These are phyloP conservation scores for Ochotona curzoniae DNA, from an alignment of 2,113 vertebrate genomes.

Conservation along the genomic window DNA sequence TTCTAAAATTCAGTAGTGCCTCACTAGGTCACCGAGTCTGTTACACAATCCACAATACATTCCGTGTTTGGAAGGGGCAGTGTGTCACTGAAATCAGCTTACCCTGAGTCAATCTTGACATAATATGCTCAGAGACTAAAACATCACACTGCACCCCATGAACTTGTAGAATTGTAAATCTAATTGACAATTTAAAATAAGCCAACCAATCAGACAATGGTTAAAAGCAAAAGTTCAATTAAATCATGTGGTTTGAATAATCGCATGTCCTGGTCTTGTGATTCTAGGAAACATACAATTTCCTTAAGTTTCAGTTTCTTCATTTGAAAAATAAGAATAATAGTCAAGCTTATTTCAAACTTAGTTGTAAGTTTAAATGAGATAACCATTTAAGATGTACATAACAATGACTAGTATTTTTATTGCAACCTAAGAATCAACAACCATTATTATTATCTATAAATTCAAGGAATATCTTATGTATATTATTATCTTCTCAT, in stretches of 20 bases:
- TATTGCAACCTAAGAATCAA: background rate
- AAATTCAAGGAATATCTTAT: background rate
- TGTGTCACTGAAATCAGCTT: background rate
- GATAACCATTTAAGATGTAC: background rate
- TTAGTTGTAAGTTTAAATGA: background rate
- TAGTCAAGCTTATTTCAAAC: background rate
- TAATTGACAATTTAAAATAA: no score
- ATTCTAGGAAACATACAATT: background rate
- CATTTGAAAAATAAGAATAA: background rate
- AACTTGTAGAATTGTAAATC: no score
- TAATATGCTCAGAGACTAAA: no score
- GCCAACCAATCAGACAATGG: no score
- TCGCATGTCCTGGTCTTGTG: background rate
- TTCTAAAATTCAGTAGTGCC: background rate
- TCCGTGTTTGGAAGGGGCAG: background rate
- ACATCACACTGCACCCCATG: no score
- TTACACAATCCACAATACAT: background rate
- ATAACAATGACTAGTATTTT: background rate
- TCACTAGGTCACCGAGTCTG: background rate
- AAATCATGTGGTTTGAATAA: background rate
- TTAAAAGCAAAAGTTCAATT: background rate
- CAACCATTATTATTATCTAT: background rate
- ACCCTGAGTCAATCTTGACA: no score
- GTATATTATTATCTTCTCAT: background rate
- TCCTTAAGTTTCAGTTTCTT: background rate